Evolutionary conservation across 2,888 invertebrate genomes (phyloP), one percentile per base, ranked within the genome.

Genomic region (Alloplasta piceator): DNA sequence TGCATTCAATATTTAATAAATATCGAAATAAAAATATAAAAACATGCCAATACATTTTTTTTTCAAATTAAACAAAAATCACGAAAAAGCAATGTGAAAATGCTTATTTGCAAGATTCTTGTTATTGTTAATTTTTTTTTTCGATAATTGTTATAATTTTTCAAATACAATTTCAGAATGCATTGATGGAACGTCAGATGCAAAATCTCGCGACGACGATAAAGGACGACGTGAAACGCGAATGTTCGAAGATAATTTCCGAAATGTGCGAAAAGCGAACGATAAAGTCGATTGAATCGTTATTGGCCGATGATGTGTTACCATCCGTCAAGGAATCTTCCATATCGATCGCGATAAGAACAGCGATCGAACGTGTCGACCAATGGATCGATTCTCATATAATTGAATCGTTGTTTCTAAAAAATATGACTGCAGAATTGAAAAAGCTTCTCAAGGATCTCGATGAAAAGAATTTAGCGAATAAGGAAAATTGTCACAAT

Each of bases 321-420:
- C 86, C 89, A 0, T 89, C 93, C 55, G 93, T 94, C 1, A 93
- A 93, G 83, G 89, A 92, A 38, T 93, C 93, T 55, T 95, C 94
- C 82, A 86, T 91, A 0, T 89, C 93, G 26, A 92, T 95, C 39
- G 92, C 95, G 1, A 89, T 90, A 0, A 92, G 93, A 82, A 93
- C 93, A 86, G 93, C 94, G 5, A 87, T 89, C 50, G 92, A 93
- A 12, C 93, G 94, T 66, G 92, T 95, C 26, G 89, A 92, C 56
- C 93, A 94, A 41, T 95, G 95, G 95, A 92, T 94, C 1, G 90
- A 92, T 16, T 91, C 93, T 0, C 94, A 94, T 48, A 85, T 90
- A 26, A 84, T 87, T 9, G 88, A 87, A 16, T 85, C 88, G 0
- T 78, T 89, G 7, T 91, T 90, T 55, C 82, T 87, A 0, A 91